phyloP scores from a whole-genome alignment of 1,140 invertebrate genomes.

The Drosophila eugracilis region DNA sequence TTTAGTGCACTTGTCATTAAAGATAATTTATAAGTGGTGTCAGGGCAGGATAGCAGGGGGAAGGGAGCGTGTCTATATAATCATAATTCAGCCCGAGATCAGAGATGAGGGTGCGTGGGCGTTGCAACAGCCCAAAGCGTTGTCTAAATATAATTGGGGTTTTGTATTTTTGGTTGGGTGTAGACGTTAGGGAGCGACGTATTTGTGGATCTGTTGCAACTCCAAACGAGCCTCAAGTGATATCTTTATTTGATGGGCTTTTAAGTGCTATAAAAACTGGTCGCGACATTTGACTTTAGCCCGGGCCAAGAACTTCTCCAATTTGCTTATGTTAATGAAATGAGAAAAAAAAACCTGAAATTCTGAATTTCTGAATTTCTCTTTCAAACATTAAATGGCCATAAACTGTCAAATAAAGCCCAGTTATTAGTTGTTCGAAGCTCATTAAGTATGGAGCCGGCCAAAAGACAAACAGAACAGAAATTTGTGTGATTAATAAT shows the following conservation, averaged over 20 bases:
- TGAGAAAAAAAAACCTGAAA: too few relatives aligned
- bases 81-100: constrained; percentile 45
- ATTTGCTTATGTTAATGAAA: constrained; percentile 34
- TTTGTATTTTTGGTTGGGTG: constrained; percentile 6
- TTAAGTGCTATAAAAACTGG: constrained; percentile 59
- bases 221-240: constrained; percentile 26
- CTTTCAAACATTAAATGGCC: constrained; percentile 63
- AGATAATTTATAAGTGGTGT: constrained; percentile 74
- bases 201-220: constrained; percentile 58
- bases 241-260: constrained; percentile 61
- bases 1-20: constrained; percentile 80
- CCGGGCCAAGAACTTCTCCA: constrained; percentile 22
- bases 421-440: constrained; percentile 69
- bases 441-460: constrained; percentile 75
- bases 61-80: constrained; percentile 40
- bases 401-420: constrained; percentile 78
- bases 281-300: constrained; percentile 60
- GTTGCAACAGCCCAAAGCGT: constrained; percentile 29
- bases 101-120: constrained; percentile 51
- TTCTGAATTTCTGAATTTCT: constrained; percentile 40
- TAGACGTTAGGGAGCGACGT: constrained; percentile 16
- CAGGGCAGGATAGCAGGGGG: neutral
- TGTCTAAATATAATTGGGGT: constrained; percentile 62
- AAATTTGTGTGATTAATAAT: constrained; percentile 72
- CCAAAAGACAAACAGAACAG: constrained; percentile 48